Percentiles rank a stretch among this genome's conserved stretches.
Evolutionary conservation across 2,888 invertebrate species (phyloP).

Genomic region (Zygothrica quintamaculata): DNA sequence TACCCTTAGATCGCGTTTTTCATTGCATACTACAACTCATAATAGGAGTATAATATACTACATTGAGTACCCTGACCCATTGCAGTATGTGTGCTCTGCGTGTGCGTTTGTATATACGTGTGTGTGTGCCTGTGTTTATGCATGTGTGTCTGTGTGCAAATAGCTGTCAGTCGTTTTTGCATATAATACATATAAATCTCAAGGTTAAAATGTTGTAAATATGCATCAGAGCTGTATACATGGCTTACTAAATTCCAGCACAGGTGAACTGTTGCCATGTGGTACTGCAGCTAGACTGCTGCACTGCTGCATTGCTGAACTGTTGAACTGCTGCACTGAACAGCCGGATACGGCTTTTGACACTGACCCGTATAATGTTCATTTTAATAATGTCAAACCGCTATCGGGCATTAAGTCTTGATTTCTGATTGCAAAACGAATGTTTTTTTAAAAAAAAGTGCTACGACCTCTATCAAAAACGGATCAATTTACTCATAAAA

Average conservation of each 20-base stretch:
- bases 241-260: slow-evolving; percentile 44
- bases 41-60: too few relatives aligned
- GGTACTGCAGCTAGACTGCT: too few relatives aligned
- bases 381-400: slow-evolving; percentile 67
- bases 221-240: slow-evolving; percentile 57
- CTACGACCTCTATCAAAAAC: neutral
- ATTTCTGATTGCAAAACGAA: slow-evolving; percentile 37
- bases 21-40: slow-evolving; percentile 25
- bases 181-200: slow-evolving; percentile 63
- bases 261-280: slow-evolving; percentile 7
- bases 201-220: slow-evolving; percentile 72
- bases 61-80: slow-evolving; percentile 24
- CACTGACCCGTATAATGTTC: slow-evolving; percentile 52
- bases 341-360: neutral
- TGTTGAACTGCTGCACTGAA: slow-evolving; percentile 8
- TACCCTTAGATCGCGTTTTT: slow-evolving; percentile 49
- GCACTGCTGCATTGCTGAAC: too few relatives aligned
- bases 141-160: slow-evolving; percentile 34
- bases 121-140: neutral
- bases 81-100: too few relatives aligned
- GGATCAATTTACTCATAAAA: neutral
- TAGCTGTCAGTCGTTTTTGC: slow-evolving; percentile 56
- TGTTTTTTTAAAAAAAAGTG: neutral
- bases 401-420: slow-evolving; percentile 44
- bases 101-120: too few relatives aligned